phyloP scores from a whole-genome alignment of 2,113 vertebrate species.

The Megalops atlanticus region DNA sequence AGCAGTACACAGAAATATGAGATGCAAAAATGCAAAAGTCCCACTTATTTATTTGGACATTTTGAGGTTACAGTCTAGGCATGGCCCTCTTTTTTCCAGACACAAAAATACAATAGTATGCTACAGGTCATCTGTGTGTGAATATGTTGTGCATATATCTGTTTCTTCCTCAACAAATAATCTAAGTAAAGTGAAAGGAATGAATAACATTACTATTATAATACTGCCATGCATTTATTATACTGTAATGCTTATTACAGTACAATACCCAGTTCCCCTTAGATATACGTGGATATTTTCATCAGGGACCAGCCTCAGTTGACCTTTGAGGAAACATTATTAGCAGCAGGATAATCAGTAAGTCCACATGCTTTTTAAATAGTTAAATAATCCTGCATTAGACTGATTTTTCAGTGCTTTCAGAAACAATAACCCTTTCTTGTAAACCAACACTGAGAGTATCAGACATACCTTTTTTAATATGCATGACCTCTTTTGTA shows the following conservation, averaged over 20 bases:
- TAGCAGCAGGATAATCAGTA: neutral
- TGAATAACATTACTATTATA: neutral
- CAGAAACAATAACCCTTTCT: neutral
- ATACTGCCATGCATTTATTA: too few relatives aligned
- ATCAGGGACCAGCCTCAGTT: too few relatives aligned
- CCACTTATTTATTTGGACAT: slow-evolving; percentile 2
- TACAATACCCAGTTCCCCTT: too few relatives aligned
- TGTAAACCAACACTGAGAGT: neutral
- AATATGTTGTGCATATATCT: neutral
- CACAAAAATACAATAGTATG: neutral
- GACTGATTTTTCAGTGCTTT: neutral
- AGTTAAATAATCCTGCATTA: neutral
- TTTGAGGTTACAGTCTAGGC: slow-evolving; percentile 5
- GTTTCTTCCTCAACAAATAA: neutral
- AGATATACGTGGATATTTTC: too few relatives aligned
- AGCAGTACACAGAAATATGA: slow-evolving; percentile 24
- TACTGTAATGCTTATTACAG: too few relatives aligned
- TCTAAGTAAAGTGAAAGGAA: neutral
- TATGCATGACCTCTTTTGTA: neutral
- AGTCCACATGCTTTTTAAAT: neutral
- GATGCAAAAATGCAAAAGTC: slow-evolving; percentile 9
- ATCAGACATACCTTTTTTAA: neutral
- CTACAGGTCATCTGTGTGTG: neutral
- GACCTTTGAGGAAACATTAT: neutral
- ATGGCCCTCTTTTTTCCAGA: neutral